Evolutionary conservation across 2,888 invertebrate genomes (phyloP).

Genomic region (Parnassius apollo): DNA sequence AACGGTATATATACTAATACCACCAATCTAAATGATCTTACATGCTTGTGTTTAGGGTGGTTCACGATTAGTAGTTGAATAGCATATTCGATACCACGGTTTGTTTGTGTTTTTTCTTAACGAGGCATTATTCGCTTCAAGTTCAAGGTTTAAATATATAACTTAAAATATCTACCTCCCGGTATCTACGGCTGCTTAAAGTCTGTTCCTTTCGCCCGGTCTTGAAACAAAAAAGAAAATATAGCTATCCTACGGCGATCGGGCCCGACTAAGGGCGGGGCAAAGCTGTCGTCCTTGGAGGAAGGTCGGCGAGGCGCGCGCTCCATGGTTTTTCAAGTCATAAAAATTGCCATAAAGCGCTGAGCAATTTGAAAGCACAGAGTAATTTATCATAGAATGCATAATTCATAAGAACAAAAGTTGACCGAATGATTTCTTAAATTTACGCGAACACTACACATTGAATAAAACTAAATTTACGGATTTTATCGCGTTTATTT

Average conservation of each 20-base stretch:
- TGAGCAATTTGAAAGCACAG: conserved; percentile 43
- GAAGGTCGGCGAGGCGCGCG: conserved; percentile 36
- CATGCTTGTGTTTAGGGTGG: no score
- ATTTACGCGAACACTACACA: no score
- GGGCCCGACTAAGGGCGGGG: conserved; percentile 22
- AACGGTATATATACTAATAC: no score
- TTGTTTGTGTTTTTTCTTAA: no score
- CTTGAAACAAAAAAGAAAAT: conserved; percentile 13
- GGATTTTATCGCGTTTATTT: no score
- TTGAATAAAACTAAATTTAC: no score
- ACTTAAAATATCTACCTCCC: not conserved
- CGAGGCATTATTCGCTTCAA: no score
- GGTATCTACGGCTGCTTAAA: conserved; percentile 1
- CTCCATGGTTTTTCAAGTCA: conserved; percentile 48
- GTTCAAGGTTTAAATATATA: no score
- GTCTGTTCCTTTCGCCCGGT: conserved; percentile 15
- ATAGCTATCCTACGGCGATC: conserved; percentile 24
- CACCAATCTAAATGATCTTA: no score
- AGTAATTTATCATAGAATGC: conserved; percentile 33
- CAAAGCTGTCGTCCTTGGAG: conserved; percentile 38
- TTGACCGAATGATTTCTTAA: no score
- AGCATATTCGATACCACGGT: no score
- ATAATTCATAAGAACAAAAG: conserved; percentile 1
- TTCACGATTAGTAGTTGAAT: no score
- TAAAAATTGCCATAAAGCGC: conserved; percentile 56